phyloP scores from a whole-genome alignment of 2,888 invertebrate species.

The Pandemis cinnamomeana region DNA sequence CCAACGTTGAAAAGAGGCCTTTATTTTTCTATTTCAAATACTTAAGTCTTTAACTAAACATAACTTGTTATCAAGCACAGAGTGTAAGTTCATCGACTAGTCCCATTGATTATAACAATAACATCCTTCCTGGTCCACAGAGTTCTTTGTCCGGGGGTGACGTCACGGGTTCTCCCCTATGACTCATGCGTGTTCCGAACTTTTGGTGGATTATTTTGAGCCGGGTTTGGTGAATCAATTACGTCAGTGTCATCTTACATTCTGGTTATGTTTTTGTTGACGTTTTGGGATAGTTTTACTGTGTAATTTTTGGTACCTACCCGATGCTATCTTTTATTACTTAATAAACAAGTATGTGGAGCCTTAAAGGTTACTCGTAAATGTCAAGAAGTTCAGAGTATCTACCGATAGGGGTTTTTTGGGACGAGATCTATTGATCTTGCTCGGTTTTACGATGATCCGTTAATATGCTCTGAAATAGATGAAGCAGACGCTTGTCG shows the following conservation, averaged over 20 bases:
- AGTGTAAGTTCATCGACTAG: not conserved
- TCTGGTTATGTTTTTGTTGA: not conserved
- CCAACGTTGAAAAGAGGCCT: no score
- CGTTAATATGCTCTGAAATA: conserved; percentile 1
- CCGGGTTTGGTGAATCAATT: conserved; percentile 30
- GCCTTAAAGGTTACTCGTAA: conserved; percentile 8
- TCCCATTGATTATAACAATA: conserved; percentile 30
- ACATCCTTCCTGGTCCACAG: conserved; percentile 23
- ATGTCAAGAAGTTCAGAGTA: conserved; percentile 6
- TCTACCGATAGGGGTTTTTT: not conserved
- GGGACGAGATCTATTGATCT: not conserved
- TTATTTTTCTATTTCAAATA: not conserved
- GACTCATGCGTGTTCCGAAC: conserved; percentile 28
- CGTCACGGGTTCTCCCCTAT: conserved; percentile 60
- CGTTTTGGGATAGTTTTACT: not conserved
- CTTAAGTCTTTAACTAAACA: not conserved
- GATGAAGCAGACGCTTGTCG: not conserved
- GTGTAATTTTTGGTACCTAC: not conserved
- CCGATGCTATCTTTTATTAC: not conserved
- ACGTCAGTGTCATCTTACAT: conserved; percentile 14
- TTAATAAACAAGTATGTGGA: not conserved
- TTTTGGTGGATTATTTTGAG: conserved; percentile 4
- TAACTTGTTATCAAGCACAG: not conserved
- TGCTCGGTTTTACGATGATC: not conserved
- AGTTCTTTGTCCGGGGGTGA: conserved; percentile 56